Conservation (phyloP, 1,140 invertebrate genomes). For the Camponotus vicinus region DNA sequence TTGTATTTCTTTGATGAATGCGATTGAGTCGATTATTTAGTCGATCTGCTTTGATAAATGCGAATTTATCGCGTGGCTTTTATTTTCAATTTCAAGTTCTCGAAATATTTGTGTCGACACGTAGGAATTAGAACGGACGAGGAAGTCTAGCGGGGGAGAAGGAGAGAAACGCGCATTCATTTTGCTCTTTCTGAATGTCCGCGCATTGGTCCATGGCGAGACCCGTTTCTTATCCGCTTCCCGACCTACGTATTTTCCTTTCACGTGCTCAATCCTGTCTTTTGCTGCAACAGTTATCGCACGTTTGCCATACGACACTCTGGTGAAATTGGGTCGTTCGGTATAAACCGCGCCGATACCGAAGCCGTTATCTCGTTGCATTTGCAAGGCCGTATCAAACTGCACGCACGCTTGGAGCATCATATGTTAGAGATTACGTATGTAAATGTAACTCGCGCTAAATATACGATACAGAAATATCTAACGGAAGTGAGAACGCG, state of each 20-base stretch:
- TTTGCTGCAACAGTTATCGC: slow-evolving; percentile 69
- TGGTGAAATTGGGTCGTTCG: slow-evolving; percentile 75
- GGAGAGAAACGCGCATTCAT: background rate
- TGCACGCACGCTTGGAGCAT: slow-evolving; percentile 53
- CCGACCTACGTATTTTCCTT: slow-evolving; percentile 56
- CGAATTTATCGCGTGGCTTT: background rate
- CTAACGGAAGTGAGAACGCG: slow-evolving; percentile 27
- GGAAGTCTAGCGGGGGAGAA: background rate
- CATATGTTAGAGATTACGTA: slow-evolving; percentile 65
- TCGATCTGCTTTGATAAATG: background rate
- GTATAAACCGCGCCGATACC: slow-evolving; percentile 61
- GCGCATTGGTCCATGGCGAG: slow-evolving; percentile 46
- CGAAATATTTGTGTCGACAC: background rate
- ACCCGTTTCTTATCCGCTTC: slow-evolving; percentile 22
- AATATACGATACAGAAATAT: background rate
- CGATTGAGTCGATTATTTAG: background rate
- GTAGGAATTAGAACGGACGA: background rate
- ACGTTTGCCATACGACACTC: slow-evolving; percentile 62
- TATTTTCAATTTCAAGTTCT: no score
- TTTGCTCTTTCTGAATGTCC: slow-evolving; percentile 22
- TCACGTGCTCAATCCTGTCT: slow-evolving; percentile 59
- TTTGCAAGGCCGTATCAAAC: slow-evolving; percentile 75
- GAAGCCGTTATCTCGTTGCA: slow-evolving; percentile 72
- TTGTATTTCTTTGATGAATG: background rate
- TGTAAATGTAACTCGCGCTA: slow-evolving; percentile 10